Conservation (phyloP, 53 echinoderm and acorn worm genomes). For the Holothuria scabra region DNA sequence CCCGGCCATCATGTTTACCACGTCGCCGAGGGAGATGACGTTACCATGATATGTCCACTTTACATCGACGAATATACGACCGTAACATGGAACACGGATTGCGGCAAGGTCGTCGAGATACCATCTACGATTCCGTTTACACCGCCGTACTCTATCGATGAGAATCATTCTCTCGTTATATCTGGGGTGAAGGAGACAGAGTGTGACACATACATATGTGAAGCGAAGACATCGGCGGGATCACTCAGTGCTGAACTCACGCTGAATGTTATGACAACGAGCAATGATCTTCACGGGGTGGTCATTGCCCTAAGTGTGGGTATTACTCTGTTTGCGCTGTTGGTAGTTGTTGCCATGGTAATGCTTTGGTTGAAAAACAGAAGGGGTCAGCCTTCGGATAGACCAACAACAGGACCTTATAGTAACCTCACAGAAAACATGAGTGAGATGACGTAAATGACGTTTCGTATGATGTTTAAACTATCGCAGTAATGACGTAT, state of each 20-base stretch:
- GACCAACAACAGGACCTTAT: slow-evolving; percentile 28
- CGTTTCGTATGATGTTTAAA: no score
- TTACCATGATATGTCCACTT: slow-evolving; percentile 23
- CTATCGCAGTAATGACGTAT: no score
- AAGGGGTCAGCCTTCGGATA: background rate
- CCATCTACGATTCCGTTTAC: slow-evolving; percentile 20
- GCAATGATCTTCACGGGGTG: slow-evolving; percentile 20
- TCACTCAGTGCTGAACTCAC: slow-evolving; percentile 22
- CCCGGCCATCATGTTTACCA: slow-evolving; percentile 27
- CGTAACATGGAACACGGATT: slow-evolving; percentile 16
- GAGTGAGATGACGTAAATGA: background rate
- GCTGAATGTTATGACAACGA: background rate
- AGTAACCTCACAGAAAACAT: slow-evolving; percentile 28
- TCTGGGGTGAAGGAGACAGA: background rate
- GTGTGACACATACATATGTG: slow-evolving; percentile 29
- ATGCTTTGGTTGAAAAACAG: slow-evolving; percentile 15
- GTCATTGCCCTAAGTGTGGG: slow-evolving; percentile 24
- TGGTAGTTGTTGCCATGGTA: slow-evolving; percentile 29
- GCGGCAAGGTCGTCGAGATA: slow-evolving; percentile 10
- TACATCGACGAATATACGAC: slow-evolving; percentile 20
- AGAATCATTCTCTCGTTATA: slow-evolving; percentile 21
- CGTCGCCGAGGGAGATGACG: slow-evolving; percentile 12
- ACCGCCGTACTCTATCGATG: slow-evolving; percentile 20
- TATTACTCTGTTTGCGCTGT: slow-evolving; percentile 16
- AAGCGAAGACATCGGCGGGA: slow-evolving; percentile 15